Base-by-base conservation (phyloP, 2,888 invertebrate genomes). In the Nomada ferruginata region DNA sequence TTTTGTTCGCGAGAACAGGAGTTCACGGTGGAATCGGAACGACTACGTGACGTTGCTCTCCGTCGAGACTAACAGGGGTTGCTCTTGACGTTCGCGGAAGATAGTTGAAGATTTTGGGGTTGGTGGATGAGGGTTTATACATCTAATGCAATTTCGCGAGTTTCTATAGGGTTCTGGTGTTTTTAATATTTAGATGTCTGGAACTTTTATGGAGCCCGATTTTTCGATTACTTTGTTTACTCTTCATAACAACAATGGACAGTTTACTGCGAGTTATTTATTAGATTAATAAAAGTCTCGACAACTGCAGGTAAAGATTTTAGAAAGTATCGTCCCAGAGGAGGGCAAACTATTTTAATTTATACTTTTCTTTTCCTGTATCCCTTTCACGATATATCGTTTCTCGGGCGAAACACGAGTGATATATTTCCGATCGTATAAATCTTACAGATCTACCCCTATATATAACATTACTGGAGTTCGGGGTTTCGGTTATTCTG, bases 1-100 rank as follows among this genome's bases (percentile, higher is more conserved):
- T 44, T 7, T 29, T 10, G 5, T 20, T 23, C 2, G 15, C 13
- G 47, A 60, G 23, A 55, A 53, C 44, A 47, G 15, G 52, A 61
- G 66, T 66, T 61, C 76, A 50, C 60, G 61, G 73, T 60, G 42
- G 55, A 47, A 59, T 42, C 29, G 52, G 52, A 76, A 76, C 57
- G 50, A 57, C 20, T 76, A 73, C 76, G 76, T 76, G 73, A 76
- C 57, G 42, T 13, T 36, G 61, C 13, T 36, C 36, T 23, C 44
- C 18, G n/a, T 61, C 42, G 47, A 10, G 60, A 20, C 13, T 65
- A n/a, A 47, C 26, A 10, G 65, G 44, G 55, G 23, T 69, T 69
- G 70, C n/a, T 47, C 13, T 10, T 18, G 20, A 9, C n/a, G 60
- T 47, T 66, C 47, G 7, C 13, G 61, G 55, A 36, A 13, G 13